Base-by-base conservation (phyloP, 2,113 vertebrate genomes). In the Mohoua ochrocephala region DNA sequence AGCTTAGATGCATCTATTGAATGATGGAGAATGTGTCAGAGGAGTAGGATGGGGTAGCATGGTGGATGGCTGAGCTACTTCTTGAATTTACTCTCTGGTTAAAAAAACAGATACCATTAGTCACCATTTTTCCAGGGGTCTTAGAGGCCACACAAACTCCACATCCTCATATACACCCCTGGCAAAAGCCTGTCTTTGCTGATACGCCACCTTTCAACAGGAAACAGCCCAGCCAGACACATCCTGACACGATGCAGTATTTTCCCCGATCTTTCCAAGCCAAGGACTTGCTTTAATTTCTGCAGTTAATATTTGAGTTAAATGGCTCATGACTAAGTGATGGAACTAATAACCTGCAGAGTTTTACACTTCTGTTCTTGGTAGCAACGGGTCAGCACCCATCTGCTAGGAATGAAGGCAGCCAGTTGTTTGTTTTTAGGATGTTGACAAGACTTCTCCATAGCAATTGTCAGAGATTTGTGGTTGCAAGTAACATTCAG, bases 291-390 rank as follows among this genome's bases (percentile, higher is more conserved):
- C 80, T 68, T 96, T 95, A 96, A 96, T 97, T 94, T 92, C 88
- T 91, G 93, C 91, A 95, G 92, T 95, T 95, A 97, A 96, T 96
- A 91, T 94, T 91, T 91, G 91, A 92, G 93, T 96, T 94, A 94
- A 96, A 97, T 94, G 96, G 86, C 86, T 96, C 96, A 89, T 96
- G 96, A 97, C 95, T 94, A 96, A 96, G 86, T 94, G 96, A 96
- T 93, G 85, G 77, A 91, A 93, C 88, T 96, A 96, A 97, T 96
- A 96, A 94, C 73, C 91, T 94, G 41, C 76, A 35, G 68, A 84
- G 83, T 80, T 95, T 95, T 87, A 93, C 86, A 82, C 37, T 92
- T 92, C 88, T 92, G 64, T 24, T 94, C 53, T 95, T 4, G 1
- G 77, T 71, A 92, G 91, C 49, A 81, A 92, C 0, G 80, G 93